phyloP scores from a whole-genome alignment of 1,140 invertebrate species.

The Lamellibrachia luymesi region DNA sequence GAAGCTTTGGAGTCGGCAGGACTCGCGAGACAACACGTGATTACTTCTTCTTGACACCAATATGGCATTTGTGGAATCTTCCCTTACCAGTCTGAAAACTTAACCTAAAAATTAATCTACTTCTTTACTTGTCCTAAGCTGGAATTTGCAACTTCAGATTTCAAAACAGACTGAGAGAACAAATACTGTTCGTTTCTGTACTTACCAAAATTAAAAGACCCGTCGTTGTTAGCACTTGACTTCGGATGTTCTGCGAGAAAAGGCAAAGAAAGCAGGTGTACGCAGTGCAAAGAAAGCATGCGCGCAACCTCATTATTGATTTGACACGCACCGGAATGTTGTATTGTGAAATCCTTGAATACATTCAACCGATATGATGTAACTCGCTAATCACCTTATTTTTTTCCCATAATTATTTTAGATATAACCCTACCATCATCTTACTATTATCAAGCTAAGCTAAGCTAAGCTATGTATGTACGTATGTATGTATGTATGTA shows the following conservation, averaged over 20 bases:
- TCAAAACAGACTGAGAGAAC: not conserved
- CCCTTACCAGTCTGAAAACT: not conserved
- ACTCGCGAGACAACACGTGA: too few relatives aligned
- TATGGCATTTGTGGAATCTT: too few relatives aligned
- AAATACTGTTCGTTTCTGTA: not conserved
- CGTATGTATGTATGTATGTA: too few relatives aligned
- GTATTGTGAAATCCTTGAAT: not conserved
- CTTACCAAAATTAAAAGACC: conserved; percentile 29
- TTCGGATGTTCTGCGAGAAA: conserved; percentile 24
- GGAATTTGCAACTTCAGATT: not conserved
- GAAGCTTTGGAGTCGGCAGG: too few relatives aligned
- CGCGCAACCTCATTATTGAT: not conserved
- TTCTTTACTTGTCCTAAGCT: not conserved
- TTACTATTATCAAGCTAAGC: too few relatives aligned
- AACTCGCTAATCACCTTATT: not conserved
- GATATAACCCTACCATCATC: too few relatives aligned
- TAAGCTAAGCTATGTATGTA: too few relatives aligned
- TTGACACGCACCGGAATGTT: not conserved
- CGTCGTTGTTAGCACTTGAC: conserved; percentile 27
- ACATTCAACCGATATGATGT: not conserved
- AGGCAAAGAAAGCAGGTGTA: not conserved
- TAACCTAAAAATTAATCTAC: not conserved
- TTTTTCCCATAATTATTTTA: too few relatives aligned
- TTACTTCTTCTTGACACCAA: too few relatives aligned
- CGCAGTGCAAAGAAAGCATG: not conserved